Percentiles rank a stretch among this genome's conserved stretches.
Conservation (phyloP, 37 sponge, comb jelly and placozoan genomes). For the Chondrosia reniformis region DNA sequence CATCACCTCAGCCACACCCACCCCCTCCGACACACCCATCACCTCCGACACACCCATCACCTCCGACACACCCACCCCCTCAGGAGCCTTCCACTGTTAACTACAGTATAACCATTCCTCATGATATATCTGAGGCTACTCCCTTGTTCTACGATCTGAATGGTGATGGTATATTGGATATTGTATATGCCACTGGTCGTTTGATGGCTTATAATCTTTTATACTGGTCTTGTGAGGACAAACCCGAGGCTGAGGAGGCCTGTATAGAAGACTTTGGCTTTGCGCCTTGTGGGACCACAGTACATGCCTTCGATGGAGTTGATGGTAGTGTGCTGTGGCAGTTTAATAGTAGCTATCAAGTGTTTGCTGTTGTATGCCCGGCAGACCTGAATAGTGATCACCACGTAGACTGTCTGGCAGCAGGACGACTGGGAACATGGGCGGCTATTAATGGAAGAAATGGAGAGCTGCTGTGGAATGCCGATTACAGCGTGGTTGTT, state of each 20-base stretch:
- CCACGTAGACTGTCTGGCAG: slow-evolving; percentile 47
- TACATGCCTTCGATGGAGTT: slow-evolving; percentile 47
- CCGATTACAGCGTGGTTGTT: slow-evolving; percentile 26
- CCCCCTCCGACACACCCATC: not conserved
- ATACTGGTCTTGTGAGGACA: slow-evolving; percentile 13
- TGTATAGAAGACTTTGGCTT: slow-evolving; percentile 23
- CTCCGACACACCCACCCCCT: too few relatives aligned
- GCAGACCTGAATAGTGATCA: slow-evolving; percentile 60
- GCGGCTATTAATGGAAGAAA: slow-evolving; percentile 25
- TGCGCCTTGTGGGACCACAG: slow-evolving; percentile 24
- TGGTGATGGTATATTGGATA: slow-evolving; percentile 47
- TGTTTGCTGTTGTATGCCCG: slow-evolving; percentile 49
- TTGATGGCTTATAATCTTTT: not conserved
- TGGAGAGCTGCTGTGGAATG: slow-evolving; percentile 57
- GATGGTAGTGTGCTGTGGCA: slow-evolving; percentile 51
- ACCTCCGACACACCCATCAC: not conserved
- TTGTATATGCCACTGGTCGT: slow-evolving; percentile 9
- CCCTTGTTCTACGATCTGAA: slow-evolving; percentile 52
- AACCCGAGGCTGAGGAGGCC: not conserved
- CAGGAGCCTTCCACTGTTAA: not conserved
- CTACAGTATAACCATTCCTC: slow-evolving; percentile 13
- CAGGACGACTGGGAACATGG: slow-evolving; percentile 49
- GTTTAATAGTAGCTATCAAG: slow-evolving; percentile 2
- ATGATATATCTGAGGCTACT: slow-evolving; percentile 30
- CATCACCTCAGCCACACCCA: not conserved